These are phyloP conservation scores for Agonum fuliginosum DNA, from an alignment of 2,888 invertebrate genomes.

Conservation along the genomic window DNA sequence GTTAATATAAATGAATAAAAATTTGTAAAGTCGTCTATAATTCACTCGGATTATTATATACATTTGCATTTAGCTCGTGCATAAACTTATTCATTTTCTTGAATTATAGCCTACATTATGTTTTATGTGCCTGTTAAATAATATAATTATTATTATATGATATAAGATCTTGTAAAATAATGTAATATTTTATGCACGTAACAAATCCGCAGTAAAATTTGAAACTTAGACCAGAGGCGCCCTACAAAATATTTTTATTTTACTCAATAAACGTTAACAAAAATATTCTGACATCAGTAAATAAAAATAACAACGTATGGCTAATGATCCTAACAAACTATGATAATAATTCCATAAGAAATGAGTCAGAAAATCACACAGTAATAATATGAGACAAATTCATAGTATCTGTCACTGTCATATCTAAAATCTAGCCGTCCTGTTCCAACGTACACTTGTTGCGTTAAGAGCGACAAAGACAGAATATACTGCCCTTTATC, in stretches of 20 bases:
- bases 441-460: neutral
- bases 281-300: no score
- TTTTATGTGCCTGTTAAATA: no score
- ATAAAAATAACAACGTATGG: neutral
- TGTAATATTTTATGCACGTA: neutral
- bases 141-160: no score
- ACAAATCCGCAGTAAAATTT: neutral
- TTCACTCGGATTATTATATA: no score
- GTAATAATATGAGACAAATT: neutral
- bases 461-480: conserved; percentile 9
- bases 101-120: no score
- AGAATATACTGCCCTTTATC: conserved; percentile 8
- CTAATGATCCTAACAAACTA: neutral
- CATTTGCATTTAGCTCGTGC: no score
- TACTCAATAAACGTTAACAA: no score
- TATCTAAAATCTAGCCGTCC: neutral
- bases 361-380: neutral
- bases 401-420: neutral
- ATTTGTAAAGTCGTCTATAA: neutral
- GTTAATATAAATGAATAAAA: no score
- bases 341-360: neutral
- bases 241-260: no score
- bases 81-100: no score
- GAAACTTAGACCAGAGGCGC: no score
- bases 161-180: no score